These are phyloP conservation scores for Myotis findleyi DNA, from an alignment of 2,797 vertebrate genomes.

Conservation along the genomic window DNA sequence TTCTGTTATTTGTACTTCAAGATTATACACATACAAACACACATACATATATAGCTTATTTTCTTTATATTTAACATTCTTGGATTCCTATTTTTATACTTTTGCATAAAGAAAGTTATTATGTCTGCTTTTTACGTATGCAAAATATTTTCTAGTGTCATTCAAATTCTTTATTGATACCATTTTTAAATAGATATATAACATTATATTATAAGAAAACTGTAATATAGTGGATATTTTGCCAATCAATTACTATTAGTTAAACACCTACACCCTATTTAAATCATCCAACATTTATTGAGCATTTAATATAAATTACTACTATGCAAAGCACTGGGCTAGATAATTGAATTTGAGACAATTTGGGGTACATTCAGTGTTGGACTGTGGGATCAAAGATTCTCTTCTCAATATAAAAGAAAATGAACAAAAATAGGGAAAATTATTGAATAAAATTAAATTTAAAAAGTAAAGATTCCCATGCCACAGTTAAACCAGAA, in stretches of 20 bases:
- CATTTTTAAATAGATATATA: slow-evolving; percentile 21
- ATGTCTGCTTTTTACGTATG: neutral
- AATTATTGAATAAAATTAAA: neutral
- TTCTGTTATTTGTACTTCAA: slow-evolving; percentile 20
- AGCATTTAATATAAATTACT: neutral
- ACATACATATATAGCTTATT: neutral
- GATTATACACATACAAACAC: neutral
- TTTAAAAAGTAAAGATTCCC: neutral
- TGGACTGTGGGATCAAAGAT: neutral
- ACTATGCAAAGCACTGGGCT: neutral
- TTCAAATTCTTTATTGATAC: neutral
- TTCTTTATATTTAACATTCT: slow-evolving; percentile 35
- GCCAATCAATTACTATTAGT: neutral
- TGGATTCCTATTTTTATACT: slow-evolving; percentile 1
- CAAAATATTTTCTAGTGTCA: neutral
- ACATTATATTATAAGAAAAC: neutral
- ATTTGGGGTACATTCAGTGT: neutral
- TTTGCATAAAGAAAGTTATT: neutral
- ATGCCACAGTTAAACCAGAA: neutral
- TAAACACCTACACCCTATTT: neutral
- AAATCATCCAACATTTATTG: neutral
- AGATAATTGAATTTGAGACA: neutral
- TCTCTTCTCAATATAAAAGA: neutral
- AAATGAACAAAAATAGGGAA: neutral
- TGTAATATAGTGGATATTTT: slow-evolving; percentile 6